These are phyloP conservation scores for Thera britannica DNA, from an alignment of 2,888 invertebrate genomes.

Conservation along the genomic window DNA sequence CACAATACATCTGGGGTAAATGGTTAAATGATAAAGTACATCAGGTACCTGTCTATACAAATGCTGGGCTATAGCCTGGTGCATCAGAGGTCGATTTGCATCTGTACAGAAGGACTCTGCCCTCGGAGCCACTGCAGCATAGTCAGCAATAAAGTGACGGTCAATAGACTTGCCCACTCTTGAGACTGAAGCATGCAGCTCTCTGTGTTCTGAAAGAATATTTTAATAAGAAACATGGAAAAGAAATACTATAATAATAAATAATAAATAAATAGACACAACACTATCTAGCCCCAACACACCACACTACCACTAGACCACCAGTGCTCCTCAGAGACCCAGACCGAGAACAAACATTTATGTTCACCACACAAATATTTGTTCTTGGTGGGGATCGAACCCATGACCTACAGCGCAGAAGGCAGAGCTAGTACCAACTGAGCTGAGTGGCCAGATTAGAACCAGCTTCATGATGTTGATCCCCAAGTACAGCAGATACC, in stretches of 20 bases:
- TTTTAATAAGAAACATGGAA: background rate
- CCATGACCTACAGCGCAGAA: too few relatives aligned
- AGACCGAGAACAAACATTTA: too few relatives aligned
- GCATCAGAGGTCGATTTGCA: slow-evolving; percentile 81
- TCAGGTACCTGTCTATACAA: slow-evolving; percentile 92
- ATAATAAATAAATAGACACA: background rate
- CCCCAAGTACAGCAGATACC: too few relatives aligned
- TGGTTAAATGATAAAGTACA: background rate
- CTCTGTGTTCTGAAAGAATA: slow-evolving; percentile 70
- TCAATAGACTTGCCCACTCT: slow-evolving; percentile 99
- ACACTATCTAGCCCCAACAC: too few relatives aligned
- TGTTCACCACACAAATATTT: too few relatives aligned
- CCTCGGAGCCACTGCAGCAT: slow-evolving; percentile 92
- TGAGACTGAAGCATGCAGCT: slow-evolving; percentile 87
- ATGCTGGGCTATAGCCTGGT: slow-evolving; percentile 95
- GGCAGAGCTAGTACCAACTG: too few relatives aligned
- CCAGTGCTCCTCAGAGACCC: too few relatives aligned
- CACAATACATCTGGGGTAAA: too few relatives aligned
- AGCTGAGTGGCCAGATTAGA: too few relatives aligned
- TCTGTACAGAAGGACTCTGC: slow-evolving; percentile 92
- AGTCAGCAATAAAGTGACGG: slow-evolving; percentile 96
- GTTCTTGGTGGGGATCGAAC: too few relatives aligned
- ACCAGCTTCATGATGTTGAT: too few relatives aligned
- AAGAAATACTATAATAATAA: background rate
- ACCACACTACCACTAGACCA: too few relatives aligned